Conservation (phyloP, 53 echinoderm and acorn worm genomes). For the Temnopleurus reevesii region DNA sequence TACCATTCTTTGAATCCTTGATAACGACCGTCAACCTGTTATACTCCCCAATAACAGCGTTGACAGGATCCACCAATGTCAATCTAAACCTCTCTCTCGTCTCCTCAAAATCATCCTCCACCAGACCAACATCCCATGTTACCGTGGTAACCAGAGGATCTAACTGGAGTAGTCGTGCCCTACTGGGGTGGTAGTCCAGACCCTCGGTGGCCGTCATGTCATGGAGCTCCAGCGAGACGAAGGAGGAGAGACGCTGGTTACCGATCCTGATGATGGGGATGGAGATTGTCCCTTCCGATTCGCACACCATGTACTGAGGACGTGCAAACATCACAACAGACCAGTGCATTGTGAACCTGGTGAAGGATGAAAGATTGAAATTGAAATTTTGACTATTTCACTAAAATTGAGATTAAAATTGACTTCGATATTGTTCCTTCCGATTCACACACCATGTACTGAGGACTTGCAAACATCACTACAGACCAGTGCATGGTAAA, state of each 20-base stretch:
- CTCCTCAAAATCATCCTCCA: conserved; percentile 85
- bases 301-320: conserved; percentile 79
- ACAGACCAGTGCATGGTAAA: conserved; percentile 90
- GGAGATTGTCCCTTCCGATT: conserved; percentile 79
- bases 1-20: conserved; percentile 85
- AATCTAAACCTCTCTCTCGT: conserved; percentile 81
- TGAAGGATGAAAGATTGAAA: not conserved
- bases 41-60: conserved; percentile 78
- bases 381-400: too few species aligned
- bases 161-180: conserved; percentile 86
- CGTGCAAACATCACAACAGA: conserved; percentile 73
- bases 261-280: conserved; percentile 79
- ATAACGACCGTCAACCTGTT: conserved; percentile 76
- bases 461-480: conserved; percentile 70
- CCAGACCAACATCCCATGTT: conserved; percentile 73
- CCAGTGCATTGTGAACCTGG: conserved; percentile 93
- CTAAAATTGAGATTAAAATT: too few species aligned
- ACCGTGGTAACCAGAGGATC: conserved; percentile 78
- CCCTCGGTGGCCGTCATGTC: conserved; percentile 74
- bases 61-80: conserved; percentile 69
- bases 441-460: conserved; percentile 83
- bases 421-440: conserved; percentile 79
- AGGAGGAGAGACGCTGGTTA: conserved; percentile 82
- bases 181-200: conserved; percentile 69
- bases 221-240: conserved; percentile 66